phyloP scores from a whole-genome alignment of 2,888 invertebrate species.

The Ferrisia virgata region DNA sequence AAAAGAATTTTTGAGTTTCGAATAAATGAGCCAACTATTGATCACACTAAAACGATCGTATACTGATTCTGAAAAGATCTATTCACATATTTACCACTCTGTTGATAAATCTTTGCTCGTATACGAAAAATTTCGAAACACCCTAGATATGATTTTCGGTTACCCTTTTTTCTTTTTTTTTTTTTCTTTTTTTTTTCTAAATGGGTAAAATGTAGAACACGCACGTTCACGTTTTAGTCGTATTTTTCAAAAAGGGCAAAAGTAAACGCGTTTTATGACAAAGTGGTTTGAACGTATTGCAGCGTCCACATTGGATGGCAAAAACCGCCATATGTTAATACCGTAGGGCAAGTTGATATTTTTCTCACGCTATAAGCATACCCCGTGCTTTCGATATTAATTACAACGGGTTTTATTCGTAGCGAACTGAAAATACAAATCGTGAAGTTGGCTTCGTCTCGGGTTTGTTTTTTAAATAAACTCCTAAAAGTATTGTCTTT shows the following conservation, averaged over 20 bases:
- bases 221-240: background rate
- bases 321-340: conserved; percentile 32
- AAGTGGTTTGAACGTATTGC: conserved; percentile 14
- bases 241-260: background rate
- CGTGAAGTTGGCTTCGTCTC: background rate
- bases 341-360: conserved; percentile 24
- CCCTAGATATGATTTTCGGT: background rate
- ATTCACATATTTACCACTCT: background rate
- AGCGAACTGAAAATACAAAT: background rate
- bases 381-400: conserved; percentile 9
- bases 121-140: background rate
- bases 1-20: too few species aligned
- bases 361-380: conserved; percentile 25
- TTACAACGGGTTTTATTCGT: background rate
- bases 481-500: background rate
- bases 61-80: background rate
- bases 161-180: background rate
- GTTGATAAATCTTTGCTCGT: background rate
- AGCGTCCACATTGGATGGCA: background rate
- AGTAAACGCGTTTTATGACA: conserved; percentile 28
- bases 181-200: background rate
- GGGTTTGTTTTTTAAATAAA: background rate
- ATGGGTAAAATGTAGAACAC: background rate
- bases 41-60: too few species aligned
- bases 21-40: too few species aligned